Evolutionary conservation across 2,888 invertebrate species (phyloP), one percentile per base, ranked within the genome.

Genomic region (Agrenia bidenticulata): DNA sequence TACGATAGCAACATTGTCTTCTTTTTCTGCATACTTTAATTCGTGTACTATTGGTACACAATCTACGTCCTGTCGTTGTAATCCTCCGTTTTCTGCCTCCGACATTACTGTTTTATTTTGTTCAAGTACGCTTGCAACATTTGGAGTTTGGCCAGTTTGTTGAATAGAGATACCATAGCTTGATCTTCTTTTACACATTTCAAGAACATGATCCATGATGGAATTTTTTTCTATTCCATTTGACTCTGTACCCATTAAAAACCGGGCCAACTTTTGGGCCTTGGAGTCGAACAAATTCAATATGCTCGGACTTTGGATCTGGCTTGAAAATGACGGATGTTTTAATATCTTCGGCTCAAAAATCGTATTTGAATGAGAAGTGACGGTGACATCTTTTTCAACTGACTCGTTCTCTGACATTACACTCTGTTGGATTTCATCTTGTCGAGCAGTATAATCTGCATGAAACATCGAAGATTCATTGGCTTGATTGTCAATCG

Each of bases 191-290:
- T 32, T 69, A 41, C 69, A 69, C 37, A 66, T 62, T 26, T 66
- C 66, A 11, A 69, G 41, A 11, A 69, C 64, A 39, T 66, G 64
- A 1, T 69, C 66, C 62, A 69, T 64, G 11, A 69, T 69, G n/a
- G 56, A 64, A 27, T 64, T 57, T 17, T 45, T 45, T 45, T 45
- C 9, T 42, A 64, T 49, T 53, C 66, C 64, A 42, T 64, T 56
- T 0, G 69, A 69, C 39, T 69, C 19, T 2, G 69, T 49, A 7
- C 63, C 66, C 23, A 66, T 56, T 15, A 69, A 66, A 56, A 66
- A 69, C 21, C 50, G 57, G 9, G 62, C 64, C 1, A 69, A 50
- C 1, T 61, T 45, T n/a, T 17, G 5, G 9, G 45, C 15, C n/a
- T 19, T 15, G 5, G 45, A 15, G 19, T 45, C 19, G 9, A 45